Evolutionary conservation across 2,113 vertebrate genomes (phyloP), one percentile per base, ranked within the genome.

Genomic region (Notechis scutatus): DNA sequence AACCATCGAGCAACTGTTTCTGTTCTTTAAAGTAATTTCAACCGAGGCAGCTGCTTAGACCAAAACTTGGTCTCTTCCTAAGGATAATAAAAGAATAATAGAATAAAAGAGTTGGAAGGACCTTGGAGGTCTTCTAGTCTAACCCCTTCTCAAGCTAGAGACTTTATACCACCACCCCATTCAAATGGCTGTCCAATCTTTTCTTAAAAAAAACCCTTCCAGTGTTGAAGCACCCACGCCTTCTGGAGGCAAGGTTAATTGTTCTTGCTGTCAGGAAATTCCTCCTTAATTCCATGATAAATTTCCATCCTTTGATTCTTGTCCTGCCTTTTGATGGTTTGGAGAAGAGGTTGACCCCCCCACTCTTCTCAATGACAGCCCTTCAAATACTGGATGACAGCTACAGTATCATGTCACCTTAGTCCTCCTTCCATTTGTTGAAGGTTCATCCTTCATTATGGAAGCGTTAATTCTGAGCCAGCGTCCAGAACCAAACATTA

Each of bases 1-100:
- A 10, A 8, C 34, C 29, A 39, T 10, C 0, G 0, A n/a, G 29
- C 50, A 0, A 29, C 45, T 1, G 0, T 88, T 88, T 18, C 50
- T 52, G 10, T 34, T 34, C 47, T 54, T 11, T 34, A 74, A 52
- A 69, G 20, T 39, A 50, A 26, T 91, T 54, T 39, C 52, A 55
- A 54, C 64, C 12, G 18, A 55, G n/a, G 52, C 50, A 18, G 3
- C 47, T 54, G 47, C 24, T 39, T 55, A 39, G 61, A 81, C 6
- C 29, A 12, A 81, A 39, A 42, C 18, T 3, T 39, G 34, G 74
- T 42, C 34, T 81, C 34, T 21, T 34, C 74, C 18, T 3, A 42
- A 81, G 74, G 6, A 81, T 21, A 21, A 69, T 34, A 69, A 15
- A n/a, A 34, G 26, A 69, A 59, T 24, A 59, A 59, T 59, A 21